Evolutionary conservation across 2,113 vertebrate genomes (phyloP), one percentile per base, ranked within the genome.

Genomic region (Chlorodrepanis virens): DNA sequence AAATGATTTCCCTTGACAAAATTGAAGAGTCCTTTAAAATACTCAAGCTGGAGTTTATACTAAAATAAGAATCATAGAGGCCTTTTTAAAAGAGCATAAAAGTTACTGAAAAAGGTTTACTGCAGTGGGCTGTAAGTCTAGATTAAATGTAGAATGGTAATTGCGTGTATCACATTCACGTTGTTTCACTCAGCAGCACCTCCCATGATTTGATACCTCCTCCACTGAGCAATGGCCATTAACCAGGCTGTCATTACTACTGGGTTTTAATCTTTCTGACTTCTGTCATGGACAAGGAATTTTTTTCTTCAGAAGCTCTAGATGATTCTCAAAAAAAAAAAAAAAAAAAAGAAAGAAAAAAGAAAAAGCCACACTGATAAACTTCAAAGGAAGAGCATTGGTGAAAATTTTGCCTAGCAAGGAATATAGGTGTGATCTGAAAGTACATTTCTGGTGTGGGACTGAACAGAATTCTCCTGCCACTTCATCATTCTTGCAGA

Each of bases 161-260:
- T 12, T 39, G 2, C 54, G 40, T 7, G 0, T 33, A 8, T 47
- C 14, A 75, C 35, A 15, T 35, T 76, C n/a, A 9, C n/a, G 14
- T 37, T 81, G n/a, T 71, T 77, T 44, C 39, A 35, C 65, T 45
- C 24, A 53, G 33, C 9, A 88, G 33, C 42, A 84, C 2, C 27
- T 68, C 52, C 22, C 3, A 2, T 1, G 1, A 21, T 39, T 72
- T 49, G 18, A 42, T 16, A 45, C 0, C 15, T 60, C 16, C 11
- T 60, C 10, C 39, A 28, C 63, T 50, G 29, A 59, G 16, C 23
- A 81, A 39, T 52, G 19, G 31, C 21, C 28, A 52, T 70, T 67
- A 71, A 54, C 12, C 12, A 86, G 18, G 6, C 21, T 67, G 20
- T 27, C 19, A 22, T 35, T 69, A 25, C 24, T 59, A 24, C 10